Evolutionary conservation across 2,113 vertebrate genomes (phyloP), one percentile per base, ranked within the genome.

Genomic region (Myotis yumanensis): DNA sequence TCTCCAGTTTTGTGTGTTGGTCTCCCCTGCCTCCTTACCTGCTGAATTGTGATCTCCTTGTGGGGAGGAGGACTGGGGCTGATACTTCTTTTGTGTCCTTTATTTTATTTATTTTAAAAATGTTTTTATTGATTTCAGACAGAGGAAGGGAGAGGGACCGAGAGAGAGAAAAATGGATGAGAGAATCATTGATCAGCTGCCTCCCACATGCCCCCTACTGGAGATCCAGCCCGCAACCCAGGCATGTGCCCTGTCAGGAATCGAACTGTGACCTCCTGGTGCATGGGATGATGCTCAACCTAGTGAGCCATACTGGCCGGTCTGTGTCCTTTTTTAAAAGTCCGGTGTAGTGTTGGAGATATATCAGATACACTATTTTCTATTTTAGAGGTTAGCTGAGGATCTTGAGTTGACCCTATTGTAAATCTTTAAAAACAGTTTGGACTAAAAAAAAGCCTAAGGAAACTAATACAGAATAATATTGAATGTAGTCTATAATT

Each of bases 401-500:
- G 43, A 40, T 77, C 25, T 59, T 94, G 18, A 80, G 15, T 81
- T 83, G 86, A 95, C 17, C 43, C 17, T 93, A 52, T 76, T 88
- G 25, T 32, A 87, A 88, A 68, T 77, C 59, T 93, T 77, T 88
- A 68, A 83, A 72, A 88, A 90, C 48, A 89, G 35, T 83, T 90
- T 91, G 91, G 68, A 66, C 52, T 37, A 32, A 62, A 89, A 76
- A n/a, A n/a, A 48, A n/a, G 30, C 75, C 30, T 8, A 51, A n/a
- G 51, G 46, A 51, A n/a, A n/a, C 30, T 51, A 77, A 77, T 77
- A 77, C 30, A 51, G 75, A 52, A 77, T 52, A 52, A 77, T 52
- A 77, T n/a, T 77, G 75, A 77, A 22, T 77, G 30, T n/a, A 51
- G 52, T 77, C 32, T 77, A 30, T 52, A 52, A 77, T 73, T 73